phyloP scores from a whole-genome alignment of 2,113 vertebrate genomes.

The Plecotus auritus region DNA sequence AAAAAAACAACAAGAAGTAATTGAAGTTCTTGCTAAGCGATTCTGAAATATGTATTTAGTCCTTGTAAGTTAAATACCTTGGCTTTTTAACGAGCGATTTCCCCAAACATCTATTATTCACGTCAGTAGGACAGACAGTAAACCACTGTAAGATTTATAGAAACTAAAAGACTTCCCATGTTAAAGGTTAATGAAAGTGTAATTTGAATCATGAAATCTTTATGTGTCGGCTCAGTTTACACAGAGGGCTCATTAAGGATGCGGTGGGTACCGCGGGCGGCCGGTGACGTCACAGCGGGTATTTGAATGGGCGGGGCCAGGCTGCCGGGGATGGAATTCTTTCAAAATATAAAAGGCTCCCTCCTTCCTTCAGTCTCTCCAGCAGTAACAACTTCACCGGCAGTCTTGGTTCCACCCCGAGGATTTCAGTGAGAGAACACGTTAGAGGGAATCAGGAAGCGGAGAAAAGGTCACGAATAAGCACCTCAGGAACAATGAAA shows the following conservation, averaged over 20 bases:
- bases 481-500: slow-evolving; percentile 87
- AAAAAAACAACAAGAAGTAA: slow-evolving; percentile 55
- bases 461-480: slow-evolving; percentile 88
- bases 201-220: slow-evolving; percentile 80
- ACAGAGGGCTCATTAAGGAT: slow-evolving; percentile 41
- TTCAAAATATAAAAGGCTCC: slow-evolving; percentile 75
- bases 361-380: slow-evolving; percentile 52
- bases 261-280: background rate
- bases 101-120: slow-evolving; percentile 81
- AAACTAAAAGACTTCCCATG: slow-evolving; percentile 78
- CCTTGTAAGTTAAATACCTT: slow-evolving; percentile 78
- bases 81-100: slow-evolving; percentile 74
- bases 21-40: slow-evolving; percentile 70
- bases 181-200: slow-evolving; percentile 80
- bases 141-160: slow-evolving; percentile 79
- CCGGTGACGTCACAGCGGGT: slow-evolving; percentile 45
- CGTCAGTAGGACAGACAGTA: slow-evolving; percentile 67
- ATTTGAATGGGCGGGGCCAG: slow-evolving; percentile 66
- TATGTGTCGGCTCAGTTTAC: slow-evolving; percentile 64
- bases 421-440: slow-evolving; percentile 83
- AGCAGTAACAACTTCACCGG: slow-evolving; percentile 78
- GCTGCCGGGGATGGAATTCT: slow-evolving; percentile 62
- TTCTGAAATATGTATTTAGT: slow-evolving; percentile 71
- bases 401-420: slow-evolving; percentile 84
- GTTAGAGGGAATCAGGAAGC: slow-evolving; percentile 84